phyloP scores from a whole-genome alignment of 1,140 invertebrate genomes.

The Pseudoatta argentina region DNA sequence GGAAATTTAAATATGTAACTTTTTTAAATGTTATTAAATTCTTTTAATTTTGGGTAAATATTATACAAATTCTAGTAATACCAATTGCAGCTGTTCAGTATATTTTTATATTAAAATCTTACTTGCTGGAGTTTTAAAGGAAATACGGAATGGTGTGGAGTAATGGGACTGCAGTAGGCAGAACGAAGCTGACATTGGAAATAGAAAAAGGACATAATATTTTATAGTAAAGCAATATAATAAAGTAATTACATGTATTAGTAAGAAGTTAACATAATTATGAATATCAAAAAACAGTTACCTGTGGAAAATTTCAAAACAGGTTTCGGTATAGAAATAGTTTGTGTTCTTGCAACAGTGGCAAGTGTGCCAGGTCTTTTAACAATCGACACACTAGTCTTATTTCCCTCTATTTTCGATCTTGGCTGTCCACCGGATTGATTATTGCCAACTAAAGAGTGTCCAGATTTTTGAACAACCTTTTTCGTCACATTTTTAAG shows the following conservation, averaged over 20 bases:
- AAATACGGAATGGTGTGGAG: slow-evolving; percentile 62
- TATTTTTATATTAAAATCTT: slow-evolving; percentile 49
- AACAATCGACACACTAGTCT: slow-evolving; percentile 87
- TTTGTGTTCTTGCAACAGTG: slow-evolving; percentile 89
- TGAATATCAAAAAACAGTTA: slow-evolving; percentile 61
- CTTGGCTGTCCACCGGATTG: slow-evolving; percentile 84
- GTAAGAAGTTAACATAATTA: slow-evolving; percentile 3
- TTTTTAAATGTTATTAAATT: slow-evolving; percentile 23
- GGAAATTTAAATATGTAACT: not conserved
- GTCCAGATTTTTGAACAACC: slow-evolving; percentile 79
- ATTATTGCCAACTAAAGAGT: slow-evolving; percentile 77
- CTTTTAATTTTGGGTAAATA: not conserved
- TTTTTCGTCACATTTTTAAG: slow-evolving; percentile 86
- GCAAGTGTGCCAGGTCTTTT: slow-evolving; percentile 87
- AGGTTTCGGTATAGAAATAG: slow-evolving; percentile 91
- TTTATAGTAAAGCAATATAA: not conserved
- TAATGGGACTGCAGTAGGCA: slow-evolving; percentile 59
- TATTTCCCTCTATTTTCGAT: slow-evolving; percentile 85
- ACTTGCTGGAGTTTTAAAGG: slow-evolving; percentile 62
- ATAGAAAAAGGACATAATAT: slow-evolving; percentile 13
- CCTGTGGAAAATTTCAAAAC: slow-evolving; percentile 89
- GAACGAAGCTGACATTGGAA: slow-evolving; percentile 43
- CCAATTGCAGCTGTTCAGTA: not conserved
- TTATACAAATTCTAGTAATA: not conserved
- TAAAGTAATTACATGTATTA: not conserved